Conservation (phyloP, 2,797 vertebrate genomes). For the Pachyuromys duprasi region DNA sequence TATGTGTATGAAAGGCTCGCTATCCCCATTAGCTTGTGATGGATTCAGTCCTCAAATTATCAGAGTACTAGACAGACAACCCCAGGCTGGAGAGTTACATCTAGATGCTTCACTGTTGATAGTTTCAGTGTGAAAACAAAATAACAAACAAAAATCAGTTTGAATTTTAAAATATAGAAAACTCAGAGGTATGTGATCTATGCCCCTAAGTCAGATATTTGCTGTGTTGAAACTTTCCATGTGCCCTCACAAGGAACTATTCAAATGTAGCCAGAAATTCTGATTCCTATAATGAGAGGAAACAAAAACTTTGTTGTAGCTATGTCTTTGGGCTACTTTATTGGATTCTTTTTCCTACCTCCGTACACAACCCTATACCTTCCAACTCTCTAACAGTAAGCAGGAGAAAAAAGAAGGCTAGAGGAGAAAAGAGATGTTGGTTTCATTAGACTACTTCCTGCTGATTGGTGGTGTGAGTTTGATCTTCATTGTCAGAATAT, state of each 20-base stretch:
- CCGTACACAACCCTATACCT: too few species aligned
- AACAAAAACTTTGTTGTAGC: background rate
- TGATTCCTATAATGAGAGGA: background rate
- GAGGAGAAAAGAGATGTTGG: too few species aligned
- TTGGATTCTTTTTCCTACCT: too few species aligned
- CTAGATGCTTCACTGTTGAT: background rate
- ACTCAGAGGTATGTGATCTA: background rate
- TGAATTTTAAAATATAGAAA: slow-evolving; percentile 1
- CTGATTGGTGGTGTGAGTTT: too few species aligned
- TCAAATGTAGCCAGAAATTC: background rate
- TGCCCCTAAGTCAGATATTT: background rate
- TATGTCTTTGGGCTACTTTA: too few species aligned
- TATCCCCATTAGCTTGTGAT: background rate
- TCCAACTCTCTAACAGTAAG: too few species aligned
- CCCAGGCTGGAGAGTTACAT: background rate
- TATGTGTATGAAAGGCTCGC: background rate
- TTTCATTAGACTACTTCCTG: too few species aligned
- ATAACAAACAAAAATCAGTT: background rate
- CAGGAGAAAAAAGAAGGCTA: too few species aligned
- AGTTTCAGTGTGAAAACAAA: background rate
- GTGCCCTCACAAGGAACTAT: background rate
- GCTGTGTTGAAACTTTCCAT: background rate
- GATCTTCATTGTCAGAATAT: too few species aligned
- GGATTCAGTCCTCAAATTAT: background rate
- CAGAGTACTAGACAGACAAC: background rate